Evolutionary conservation across 2,888 invertebrate genomes (phyloP), one percentile per base, ranked within the genome.

Genomic region (Brachypalpus laphriformis): DNA sequence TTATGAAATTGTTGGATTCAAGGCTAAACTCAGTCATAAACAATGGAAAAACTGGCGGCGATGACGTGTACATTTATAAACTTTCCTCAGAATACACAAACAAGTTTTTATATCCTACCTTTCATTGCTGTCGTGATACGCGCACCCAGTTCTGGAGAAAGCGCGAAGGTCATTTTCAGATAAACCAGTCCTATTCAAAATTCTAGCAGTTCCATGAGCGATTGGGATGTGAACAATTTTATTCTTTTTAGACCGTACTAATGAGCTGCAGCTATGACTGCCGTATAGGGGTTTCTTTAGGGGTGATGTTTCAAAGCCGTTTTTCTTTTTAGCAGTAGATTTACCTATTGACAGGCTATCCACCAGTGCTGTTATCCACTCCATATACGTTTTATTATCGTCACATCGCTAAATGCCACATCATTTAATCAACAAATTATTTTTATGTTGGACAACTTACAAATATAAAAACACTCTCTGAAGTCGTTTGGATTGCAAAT

Each of bases 401-500:
- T 89, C 89, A 86, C 90, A 90, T 18, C 90, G 89, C 90, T 90
- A 87, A 49, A 20, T 9, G 63, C 42, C 54, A 28, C 28, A 16
- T 54, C 0, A 11, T 14, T 3, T 8, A n/a, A 34, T n/a, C 5
- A 68, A 5, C n/a, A n/a, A n/a, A n/a, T 7, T 65, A 18, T 40
- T 34, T 20, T 49, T 20, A 1, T 47, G 6, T 3, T 6, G 0
- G 20, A 6, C 40, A 49, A 57, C 47, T 88, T 87, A 90, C 90
- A 87, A 89, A 90, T 7, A 89, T 90, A 71, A 89, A 90, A 68
- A 90, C 88, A 31, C 87, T 87, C 47, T 89, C 89, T 7, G 90
- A 88, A 18, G 90, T 88, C 5, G 90, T 89, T 85, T 90, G 90
- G 45, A 90, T 90, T 25, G 89, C 89, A 82, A 90, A 90, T 20